Conservation (phyloP, 1,140 invertebrate genomes). For the Dinoponera quadriceps region DNA sequence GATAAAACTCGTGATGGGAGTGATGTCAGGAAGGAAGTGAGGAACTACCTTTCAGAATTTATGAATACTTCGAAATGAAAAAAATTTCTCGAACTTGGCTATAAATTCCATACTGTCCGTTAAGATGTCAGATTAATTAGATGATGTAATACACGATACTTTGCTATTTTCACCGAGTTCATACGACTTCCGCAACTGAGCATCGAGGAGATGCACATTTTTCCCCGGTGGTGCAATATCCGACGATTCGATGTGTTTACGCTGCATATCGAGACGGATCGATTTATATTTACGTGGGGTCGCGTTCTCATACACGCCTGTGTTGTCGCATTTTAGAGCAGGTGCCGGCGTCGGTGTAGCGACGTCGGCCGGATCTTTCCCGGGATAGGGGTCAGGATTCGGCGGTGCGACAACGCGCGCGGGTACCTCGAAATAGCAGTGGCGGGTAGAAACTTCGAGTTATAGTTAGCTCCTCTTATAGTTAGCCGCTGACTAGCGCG, state of each 20-base stretch:
- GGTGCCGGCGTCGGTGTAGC: not conserved
- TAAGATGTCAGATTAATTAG: too few species aligned
- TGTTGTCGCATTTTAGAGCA: constrained; percentile 2
- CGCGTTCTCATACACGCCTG: not conserved
- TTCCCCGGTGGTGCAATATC: not conserved
- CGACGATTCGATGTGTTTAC: constrained; percentile 1
- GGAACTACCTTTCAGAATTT: too few species aligned
- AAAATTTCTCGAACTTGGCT: too few species aligned
- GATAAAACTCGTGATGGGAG: too few species aligned
- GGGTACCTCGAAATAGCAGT: constrained; percentile 76
- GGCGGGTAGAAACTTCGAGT: constrained; percentile 75
- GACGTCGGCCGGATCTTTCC: constrained; percentile 15
- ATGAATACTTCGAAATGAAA: too few species aligned
- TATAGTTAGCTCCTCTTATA: constrained; percentile 82
- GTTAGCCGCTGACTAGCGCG: constrained; percentile 79
- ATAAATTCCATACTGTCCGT: too few species aligned
- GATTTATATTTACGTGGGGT: not conserved
- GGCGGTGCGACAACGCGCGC: constrained; percentile 76
- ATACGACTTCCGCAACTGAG: too few species aligned
- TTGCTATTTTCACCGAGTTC: too few species aligned
- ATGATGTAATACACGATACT: too few species aligned
- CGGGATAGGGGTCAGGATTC: constrained; percentile 68
- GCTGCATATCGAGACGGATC: not conserved
- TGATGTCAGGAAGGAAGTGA: too few species aligned
- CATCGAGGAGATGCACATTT: too few species aligned